phyloP scores from a whole-genome alignment of 2,113 vertebrate species.

The Numenius arquata region DNA sequence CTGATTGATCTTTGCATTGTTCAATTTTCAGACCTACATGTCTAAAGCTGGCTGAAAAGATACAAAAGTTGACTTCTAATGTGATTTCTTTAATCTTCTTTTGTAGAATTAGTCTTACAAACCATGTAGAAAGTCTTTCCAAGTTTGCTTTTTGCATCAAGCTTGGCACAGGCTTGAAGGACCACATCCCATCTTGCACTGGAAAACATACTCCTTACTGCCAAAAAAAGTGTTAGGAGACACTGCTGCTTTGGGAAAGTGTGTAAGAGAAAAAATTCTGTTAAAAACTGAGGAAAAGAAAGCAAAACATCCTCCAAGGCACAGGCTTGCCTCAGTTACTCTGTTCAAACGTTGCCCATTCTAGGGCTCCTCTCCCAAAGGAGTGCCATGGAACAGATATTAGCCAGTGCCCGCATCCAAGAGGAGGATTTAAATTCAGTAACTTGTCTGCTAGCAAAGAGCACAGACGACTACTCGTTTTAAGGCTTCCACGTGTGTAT shows the following conservation, averaged over 20 bases:
- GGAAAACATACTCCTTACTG: background rate
- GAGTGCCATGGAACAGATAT: background rate
- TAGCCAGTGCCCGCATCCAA: background rate
- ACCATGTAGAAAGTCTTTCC: background rate
- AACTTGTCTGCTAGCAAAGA: background rate
- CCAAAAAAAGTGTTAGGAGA: background rate
- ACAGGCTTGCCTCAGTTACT: background rate
- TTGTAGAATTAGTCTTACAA: background rate
- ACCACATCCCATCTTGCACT: background rate
- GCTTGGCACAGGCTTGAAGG: background rate
- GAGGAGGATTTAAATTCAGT: background rate
- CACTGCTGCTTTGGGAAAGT: background rate
- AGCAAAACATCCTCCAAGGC: background rate
- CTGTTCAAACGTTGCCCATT: background rate
- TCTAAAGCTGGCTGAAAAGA: conserved; percentile 25
- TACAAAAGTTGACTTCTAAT: background rate
- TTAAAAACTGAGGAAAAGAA: background rate
- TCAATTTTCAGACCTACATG: background rate
- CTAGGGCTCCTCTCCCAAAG: background rate
- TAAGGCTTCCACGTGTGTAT: background rate
- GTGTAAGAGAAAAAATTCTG: background rate
- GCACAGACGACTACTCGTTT: background rate
- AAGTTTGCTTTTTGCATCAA: background rate
- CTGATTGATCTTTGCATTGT: conserved; percentile 27
- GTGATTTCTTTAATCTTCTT: background rate